phyloP scores from a whole-genome alignment of 2,797 vertebrate genomes.

The Sebastes baramenuke region DNA sequence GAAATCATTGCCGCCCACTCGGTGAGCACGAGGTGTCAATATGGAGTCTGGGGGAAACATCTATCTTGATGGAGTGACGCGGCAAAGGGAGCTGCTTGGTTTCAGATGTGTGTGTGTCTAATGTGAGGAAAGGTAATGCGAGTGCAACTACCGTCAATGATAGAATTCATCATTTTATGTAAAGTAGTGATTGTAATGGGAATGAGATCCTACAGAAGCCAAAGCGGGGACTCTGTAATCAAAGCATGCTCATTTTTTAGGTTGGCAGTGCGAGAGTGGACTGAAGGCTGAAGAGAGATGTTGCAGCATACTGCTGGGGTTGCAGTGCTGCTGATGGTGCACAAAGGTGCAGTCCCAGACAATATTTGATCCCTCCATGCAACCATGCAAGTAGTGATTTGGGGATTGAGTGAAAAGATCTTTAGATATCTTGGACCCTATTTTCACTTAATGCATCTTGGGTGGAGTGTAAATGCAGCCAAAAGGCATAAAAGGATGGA shows the following conservation, averaged over 20 bases:
- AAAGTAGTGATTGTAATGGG: conserved; percentile 6
- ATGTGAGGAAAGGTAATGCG: background rate
- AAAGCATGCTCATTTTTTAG: background rate
- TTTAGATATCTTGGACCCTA: background rate
- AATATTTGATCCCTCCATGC: background rate
- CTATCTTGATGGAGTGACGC: conserved; percentile 8
- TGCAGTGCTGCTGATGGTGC: background rate
- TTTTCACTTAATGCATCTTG: background rate
- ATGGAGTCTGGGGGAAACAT: conserved; percentile 24
- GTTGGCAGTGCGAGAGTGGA: background rate
- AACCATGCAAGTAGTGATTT: background rate
- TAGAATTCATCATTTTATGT: conserved; percentile 28
- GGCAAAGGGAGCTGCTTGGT: background rate
- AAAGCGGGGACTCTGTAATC: conserved; percentile 6
- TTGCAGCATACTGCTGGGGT: background rate
- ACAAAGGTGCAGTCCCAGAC: background rate
- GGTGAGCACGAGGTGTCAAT: conserved; percentile 33
- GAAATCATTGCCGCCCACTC: conserved; percentile 51
- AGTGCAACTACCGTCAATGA: background rate
- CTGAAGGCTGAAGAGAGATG: background rate
- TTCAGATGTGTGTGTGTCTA: conserved; percentile 13
- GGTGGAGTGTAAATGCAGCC: background rate
- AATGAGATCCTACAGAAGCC: background rate
- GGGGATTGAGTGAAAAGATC: background rate
- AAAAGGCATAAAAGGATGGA: background rate